Conservation (phyloP, 2,888 invertebrate species). For the Nephrotoma appendiculata region DNA sequence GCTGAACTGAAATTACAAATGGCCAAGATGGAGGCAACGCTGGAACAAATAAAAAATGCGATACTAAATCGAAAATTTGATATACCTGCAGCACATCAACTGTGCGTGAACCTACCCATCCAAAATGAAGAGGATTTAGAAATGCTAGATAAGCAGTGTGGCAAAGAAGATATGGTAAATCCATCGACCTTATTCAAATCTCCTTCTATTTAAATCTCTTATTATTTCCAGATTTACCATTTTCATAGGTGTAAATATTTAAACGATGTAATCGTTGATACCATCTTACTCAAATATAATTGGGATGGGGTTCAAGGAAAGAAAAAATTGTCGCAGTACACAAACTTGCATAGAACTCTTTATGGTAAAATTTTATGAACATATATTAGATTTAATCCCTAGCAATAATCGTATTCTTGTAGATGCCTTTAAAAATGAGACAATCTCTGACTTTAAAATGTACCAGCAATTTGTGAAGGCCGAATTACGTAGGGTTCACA, state of each 20-base stretch:
- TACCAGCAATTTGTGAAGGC: neutral
- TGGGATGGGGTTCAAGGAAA: neutral
- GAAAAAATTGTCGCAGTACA: neutral
- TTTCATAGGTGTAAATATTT: neutral
- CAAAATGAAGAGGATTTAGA: neutral
- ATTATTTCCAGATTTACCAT: neutral
- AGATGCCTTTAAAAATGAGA: neutral
- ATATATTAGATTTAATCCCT: neutral
- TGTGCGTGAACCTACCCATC: neutral
- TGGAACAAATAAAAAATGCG: neutral
- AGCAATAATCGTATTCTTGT: neutral
- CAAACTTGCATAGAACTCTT: neutral
- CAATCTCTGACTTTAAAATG: neutral
- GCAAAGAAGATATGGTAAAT: neutral
- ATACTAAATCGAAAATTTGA: neutral
- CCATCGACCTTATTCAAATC: too few relatives aligned
- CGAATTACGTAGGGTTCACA: neutral
- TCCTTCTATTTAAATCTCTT: too few relatives aligned
- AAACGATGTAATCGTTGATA: neutral
- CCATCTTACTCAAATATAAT: neutral
- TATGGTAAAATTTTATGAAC: neutral
- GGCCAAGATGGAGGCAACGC: neutral
- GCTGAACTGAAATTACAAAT: neutral
- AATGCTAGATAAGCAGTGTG: neutral
- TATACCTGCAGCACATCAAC: neutral